These are phyloP conservation scores for Amphiprion clarkii DNA, from an alignment of 2,797 vertebrate genomes.

Conservation along the genomic window DNA sequence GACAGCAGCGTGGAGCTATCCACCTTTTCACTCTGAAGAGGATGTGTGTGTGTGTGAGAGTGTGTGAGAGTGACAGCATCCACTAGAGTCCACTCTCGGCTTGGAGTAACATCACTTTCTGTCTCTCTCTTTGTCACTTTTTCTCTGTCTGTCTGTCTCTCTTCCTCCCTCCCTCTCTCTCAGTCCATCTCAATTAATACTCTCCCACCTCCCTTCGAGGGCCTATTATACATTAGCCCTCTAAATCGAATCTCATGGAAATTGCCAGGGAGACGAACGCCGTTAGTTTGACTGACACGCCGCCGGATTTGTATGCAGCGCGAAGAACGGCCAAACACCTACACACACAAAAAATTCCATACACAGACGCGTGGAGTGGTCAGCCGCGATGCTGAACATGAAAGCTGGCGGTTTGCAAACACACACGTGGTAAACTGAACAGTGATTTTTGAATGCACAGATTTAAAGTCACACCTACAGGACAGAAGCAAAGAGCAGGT, in stretches of 20 bases:
- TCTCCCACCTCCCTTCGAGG: constrained; percentile 74
- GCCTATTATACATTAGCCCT: constrained; percentile 81
- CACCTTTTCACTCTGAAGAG: constrained; percentile 6
- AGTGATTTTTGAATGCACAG: constrained; percentile 26
- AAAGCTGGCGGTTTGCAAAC: constrained; percentile 25
- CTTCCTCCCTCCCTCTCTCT: constrained; percentile 47
- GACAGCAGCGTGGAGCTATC: background rate
- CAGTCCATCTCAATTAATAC: constrained; percentile 83
- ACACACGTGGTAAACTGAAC: background rate
- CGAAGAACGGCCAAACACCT: constrained; percentile 44
- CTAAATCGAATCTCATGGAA: constrained; percentile 80
- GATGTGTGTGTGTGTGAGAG: constrained; percentile 10
- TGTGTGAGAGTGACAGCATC: constrained; percentile 52
- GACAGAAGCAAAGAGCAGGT: constrained; percentile 14
- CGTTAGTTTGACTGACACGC: constrained; percentile 76
- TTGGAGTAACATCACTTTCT: constrained; percentile 63
- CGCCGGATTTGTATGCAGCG: constrained; percentile 66
- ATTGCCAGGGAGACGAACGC: constrained; percentile 75
- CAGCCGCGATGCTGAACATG: constrained; percentile 25
- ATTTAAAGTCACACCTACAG: constrained; percentile 48
- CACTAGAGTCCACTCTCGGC: constrained; percentile 79
- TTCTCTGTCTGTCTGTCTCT: constrained; percentile 23
- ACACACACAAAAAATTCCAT: constrained; percentile 48
- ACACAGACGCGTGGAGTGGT: constrained; percentile 26
- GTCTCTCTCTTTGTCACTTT: constrained; percentile 40